Conservation (phyloP, 2,797 vertebrate species). For the Microchirus variegatus region DNA sequence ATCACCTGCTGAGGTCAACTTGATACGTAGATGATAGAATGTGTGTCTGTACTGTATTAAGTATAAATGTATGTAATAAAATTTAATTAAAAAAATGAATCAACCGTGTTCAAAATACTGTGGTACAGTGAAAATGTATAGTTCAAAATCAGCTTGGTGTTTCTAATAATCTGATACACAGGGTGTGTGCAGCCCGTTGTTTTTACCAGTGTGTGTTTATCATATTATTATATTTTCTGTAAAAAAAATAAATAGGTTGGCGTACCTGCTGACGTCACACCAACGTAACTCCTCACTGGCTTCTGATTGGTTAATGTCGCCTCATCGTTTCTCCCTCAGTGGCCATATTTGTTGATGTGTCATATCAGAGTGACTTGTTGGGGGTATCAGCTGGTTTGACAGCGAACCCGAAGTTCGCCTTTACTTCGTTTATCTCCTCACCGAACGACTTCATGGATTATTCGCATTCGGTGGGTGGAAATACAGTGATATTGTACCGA, state of each 20-base stretch:
- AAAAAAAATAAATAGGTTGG: not conserved
- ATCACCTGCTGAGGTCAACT: not conserved
- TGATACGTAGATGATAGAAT: too few relatives aligned
- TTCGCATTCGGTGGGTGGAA: slow-evolving; percentile 57
- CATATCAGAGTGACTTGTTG: slow-evolving; percentile 75
- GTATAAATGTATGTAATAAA: too few relatives aligned
- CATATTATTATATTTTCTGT: not conserved
- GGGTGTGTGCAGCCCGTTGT: too few relatives aligned
- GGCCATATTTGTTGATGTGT: slow-evolving; percentile 90
- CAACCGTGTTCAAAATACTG: too few relatives aligned
- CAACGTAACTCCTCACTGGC: slow-evolving; percentile 29
- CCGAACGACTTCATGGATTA: slow-evolving; percentile 57
- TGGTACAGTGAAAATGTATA: too few relatives aligned
- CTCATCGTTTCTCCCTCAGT: slow-evolving; percentile 45
- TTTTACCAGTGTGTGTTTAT: not conserved
- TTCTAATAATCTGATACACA: too few relatives aligned
- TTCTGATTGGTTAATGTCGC: slow-evolving; percentile 60
- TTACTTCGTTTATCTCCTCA: not conserved
- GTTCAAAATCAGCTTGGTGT: too few relatives aligned
- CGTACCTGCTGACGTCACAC: slow-evolving; percentile 10
- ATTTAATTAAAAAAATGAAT: too few relatives aligned
- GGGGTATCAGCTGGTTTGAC: slow-evolving; percentile 54
- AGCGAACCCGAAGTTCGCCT: slow-evolving; percentile 41
- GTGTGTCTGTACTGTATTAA: too few relatives aligned
- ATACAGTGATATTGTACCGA: not conserved